Evolutionary conservation across 2,113 vertebrate genomes (phyloP).

Genomic region (Sebastes schlegelii): DNA sequence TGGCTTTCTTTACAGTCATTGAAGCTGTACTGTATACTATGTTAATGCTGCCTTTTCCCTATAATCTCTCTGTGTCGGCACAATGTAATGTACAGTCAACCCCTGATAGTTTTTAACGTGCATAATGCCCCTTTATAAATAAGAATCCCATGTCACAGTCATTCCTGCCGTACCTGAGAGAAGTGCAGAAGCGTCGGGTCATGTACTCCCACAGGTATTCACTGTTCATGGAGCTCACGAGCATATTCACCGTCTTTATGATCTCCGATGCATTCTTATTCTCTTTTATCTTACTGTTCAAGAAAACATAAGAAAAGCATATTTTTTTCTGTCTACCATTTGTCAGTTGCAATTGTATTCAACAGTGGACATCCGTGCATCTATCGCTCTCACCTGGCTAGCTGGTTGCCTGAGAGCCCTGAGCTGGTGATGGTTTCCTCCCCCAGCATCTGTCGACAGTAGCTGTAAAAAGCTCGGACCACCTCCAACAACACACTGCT

Average conservation of each 20-base stretch:
- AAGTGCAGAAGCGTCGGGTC: slow-evolving; percentile 89
- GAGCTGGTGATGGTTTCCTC: slow-evolving; percentile 86
- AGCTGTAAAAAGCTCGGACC: slow-evolving; percentile 92
- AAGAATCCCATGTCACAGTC: neutral
- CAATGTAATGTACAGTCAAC: neutral
- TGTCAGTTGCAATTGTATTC: neutral
- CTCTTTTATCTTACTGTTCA: slow-evolving; percentile 92
- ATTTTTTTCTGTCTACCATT: neutral
- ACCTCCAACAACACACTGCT: slow-evolving; percentile 92
- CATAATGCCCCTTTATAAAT: neutral
- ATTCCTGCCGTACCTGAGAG: slow-evolving; percentile 85
- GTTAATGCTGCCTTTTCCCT: neutral
- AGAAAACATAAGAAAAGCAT: slow-evolving; percentile 1
- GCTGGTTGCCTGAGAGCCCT: slow-evolving; percentile 87
- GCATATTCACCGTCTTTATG: slow-evolving; percentile 93
- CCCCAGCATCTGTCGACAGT: slow-evolving; percentile 90
- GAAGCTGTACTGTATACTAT: neutral
- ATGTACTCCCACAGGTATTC: slow-evolving; percentile 98
- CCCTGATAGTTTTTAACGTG: neutral
- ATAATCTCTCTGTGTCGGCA: too few species aligned
- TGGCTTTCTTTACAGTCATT: neutral
- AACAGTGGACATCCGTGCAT: neutral
- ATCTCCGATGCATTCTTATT: slow-evolving; percentile 95
- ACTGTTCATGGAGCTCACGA: slow-evolving; percentile 91
- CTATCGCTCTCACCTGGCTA: slow-evolving; percentile 79